A percentile compares a stretch with the other conserved stretches of the same genome.
These are phyloP conservation scores for Dasypus novemcinctus DNA, from an alignment of 2,113 vertebrate species.

Conservation along the genomic window DNA sequence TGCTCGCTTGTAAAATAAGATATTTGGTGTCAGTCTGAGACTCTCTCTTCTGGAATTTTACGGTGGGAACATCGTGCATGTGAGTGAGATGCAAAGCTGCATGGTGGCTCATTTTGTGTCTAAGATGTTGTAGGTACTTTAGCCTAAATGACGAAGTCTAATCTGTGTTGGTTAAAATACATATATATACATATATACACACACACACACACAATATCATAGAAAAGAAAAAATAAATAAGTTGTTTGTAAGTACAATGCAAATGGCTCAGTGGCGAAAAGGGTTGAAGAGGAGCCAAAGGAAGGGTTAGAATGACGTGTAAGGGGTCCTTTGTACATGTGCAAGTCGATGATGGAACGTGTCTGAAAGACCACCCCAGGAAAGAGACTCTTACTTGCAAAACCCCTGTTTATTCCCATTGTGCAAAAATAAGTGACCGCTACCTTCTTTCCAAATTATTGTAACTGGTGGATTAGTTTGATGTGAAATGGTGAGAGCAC, in stretches of 20 bases:
- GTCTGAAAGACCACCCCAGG: not conserved
- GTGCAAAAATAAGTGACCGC: not conserved
- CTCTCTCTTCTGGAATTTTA: not conserved
- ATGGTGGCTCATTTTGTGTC: not conserved
- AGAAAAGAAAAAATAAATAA: not conserved
- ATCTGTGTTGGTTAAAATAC: not conserved
- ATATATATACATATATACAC: too few species aligned
- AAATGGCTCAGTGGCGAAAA: not conserved
- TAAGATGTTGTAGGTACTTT: too few species aligned
- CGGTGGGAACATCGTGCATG: not conserved
- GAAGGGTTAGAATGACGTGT: not conserved
- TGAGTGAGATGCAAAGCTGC: not conserved
- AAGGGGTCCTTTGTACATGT: accelerated
- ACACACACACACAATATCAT: too few species aligned
- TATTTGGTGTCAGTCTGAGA: not conserved
- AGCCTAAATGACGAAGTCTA: not conserved
- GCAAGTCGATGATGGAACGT: not conserved
- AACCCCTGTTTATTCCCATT: not conserved
- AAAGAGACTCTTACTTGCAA: not conserved
- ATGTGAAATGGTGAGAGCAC: not conserved
- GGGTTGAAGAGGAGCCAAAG: not conserved
- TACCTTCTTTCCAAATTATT: not conserved
- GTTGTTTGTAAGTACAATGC: not conserved
- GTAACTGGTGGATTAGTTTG: not conserved
- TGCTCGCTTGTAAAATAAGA: not conserved